phyloP scores from a whole-genome alignment of 1,140 invertebrate species.

The Drosophila bipectinata region DNA sequence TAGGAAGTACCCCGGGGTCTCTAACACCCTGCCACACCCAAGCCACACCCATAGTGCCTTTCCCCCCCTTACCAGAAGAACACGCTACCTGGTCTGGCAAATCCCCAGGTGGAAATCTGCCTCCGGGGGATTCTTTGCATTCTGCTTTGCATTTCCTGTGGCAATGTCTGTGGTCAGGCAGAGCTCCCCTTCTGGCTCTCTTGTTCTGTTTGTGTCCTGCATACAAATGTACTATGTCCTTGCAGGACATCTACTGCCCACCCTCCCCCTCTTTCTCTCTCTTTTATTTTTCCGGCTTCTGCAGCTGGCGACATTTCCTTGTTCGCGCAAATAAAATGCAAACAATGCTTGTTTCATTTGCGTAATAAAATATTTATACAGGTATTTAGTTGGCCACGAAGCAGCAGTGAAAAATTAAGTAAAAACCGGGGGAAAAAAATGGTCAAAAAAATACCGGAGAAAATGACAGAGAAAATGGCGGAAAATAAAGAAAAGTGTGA shows the following conservation, averaged over 20 bases:
- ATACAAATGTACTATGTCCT: slow-evolving; percentile 46
- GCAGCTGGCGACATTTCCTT: slow-evolving; percentile 28
- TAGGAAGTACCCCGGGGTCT: slow-evolving; percentile 5
- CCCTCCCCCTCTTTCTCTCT: not conserved
- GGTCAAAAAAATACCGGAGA: not conserved
- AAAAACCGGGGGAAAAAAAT: slow-evolving; percentile 4
- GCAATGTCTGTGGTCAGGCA: slow-evolving; percentile 44
- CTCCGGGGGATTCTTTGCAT: slow-evolving; percentile 48
- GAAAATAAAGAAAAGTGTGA: not conserved
- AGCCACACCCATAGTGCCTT: not conserved
- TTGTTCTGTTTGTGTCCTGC: slow-evolving; percentile 39
- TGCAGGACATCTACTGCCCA: not conserved
- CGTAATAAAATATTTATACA: slow-evolving; percentile 81
- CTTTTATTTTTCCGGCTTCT: slow-evolving; percentile 5
- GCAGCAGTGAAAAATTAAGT: slow-evolving; percentile 54
- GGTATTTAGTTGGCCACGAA: slow-evolving; percentile 71
- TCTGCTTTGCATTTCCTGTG: slow-evolving; percentile 63
- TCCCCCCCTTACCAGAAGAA: not conserved
- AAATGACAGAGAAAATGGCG: slow-evolving; percentile 3
- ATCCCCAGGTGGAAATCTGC: slow-evolving; percentile 21
- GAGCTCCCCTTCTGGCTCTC: slow-evolving; percentile 5
- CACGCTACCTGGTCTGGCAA: not conserved
- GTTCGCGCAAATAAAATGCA: slow-evolving; percentile 72
- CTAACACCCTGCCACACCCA: not conserved
- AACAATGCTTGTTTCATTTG: slow-evolving; percentile 80